These are phyloP conservation scores for Podarcis cretensis DNA, from an alignment of 2,113 vertebrate genomes.

Conservation along the genomic window DNA sequence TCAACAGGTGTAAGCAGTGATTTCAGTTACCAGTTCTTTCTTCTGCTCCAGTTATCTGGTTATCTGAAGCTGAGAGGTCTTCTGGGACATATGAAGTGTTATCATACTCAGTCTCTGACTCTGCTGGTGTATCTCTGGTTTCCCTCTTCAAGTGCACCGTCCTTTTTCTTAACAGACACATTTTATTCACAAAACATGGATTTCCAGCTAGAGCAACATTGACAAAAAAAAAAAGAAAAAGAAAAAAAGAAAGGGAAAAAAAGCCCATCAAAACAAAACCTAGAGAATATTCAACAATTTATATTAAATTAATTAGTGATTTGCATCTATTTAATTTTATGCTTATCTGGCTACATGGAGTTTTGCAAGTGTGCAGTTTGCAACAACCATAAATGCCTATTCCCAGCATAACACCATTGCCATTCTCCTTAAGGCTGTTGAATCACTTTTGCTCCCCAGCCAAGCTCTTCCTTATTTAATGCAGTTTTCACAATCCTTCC, in stretches of 20 bases:
- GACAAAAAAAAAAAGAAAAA: background rate
- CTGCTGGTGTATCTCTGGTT: background rate
- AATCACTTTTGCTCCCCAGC: too few relatives aligned
- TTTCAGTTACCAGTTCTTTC: constrained; percentile 27
- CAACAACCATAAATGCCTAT: background rate
- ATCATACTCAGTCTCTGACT: background rate
- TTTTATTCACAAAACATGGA: constrained; percentile 18
- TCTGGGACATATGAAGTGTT: background rate
- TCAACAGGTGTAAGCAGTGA: background rate
- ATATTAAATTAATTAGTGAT: background rate
- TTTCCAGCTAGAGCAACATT: constrained; percentile 14
- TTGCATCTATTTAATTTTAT: background rate
- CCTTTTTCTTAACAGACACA: background rate
- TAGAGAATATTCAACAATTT: background rate
- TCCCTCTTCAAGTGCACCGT: background rate
- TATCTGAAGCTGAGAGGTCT: background rate
- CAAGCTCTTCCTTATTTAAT: too few relatives aligned
- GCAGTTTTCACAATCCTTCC: background rate
- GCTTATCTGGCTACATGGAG: background rate
- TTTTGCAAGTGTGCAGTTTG: background rate
- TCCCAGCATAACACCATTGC: too few relatives aligned
- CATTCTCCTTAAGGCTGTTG: too few relatives aligned
- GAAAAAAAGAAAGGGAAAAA: too few relatives aligned
- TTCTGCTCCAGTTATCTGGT: constrained; percentile 34
- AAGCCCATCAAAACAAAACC: background rate